phyloP scores from a whole-genome alignment of 2,113 vertebrate species.

The Gopherus flavomarginatus region DNA sequence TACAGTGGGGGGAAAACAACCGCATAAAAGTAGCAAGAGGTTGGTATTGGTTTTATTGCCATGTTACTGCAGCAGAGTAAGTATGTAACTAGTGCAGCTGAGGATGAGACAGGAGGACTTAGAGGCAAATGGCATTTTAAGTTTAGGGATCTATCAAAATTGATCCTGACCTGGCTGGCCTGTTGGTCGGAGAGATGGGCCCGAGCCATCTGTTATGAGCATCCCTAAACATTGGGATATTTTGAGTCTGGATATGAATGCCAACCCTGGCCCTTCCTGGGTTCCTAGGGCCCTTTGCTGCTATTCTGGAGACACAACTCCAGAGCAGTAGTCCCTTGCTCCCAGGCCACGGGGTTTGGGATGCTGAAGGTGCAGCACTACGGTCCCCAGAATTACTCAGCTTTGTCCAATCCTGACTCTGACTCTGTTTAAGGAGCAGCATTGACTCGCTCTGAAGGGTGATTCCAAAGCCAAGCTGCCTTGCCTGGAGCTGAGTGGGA shows the following conservation, averaged over 20 bases:
- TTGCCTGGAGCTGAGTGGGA: background rate
- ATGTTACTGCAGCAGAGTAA: background rate
- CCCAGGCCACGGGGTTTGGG: background rate
- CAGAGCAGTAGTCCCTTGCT: background rate
- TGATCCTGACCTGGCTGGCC: background rate
- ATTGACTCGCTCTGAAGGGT: accelerated
- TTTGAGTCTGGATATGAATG: background rate
- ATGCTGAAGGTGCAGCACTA: background rate
- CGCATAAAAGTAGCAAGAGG: background rate
- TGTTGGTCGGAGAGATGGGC: background rate
- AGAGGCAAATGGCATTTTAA: background rate
- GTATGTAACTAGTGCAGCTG: background rate
- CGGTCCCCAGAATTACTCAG: background rate
- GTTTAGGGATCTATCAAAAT: background rate
- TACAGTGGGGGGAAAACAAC: background rate
- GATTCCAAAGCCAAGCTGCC: background rate
- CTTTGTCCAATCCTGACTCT: background rate
- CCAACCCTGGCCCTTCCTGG: background rate
- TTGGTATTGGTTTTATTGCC: background rate
- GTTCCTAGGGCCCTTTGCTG: background rate
- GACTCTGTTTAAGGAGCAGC: background rate
- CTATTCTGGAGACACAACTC: background rate
- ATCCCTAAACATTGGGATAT: background rate
- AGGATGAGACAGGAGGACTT: accelerated
- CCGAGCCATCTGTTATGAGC: background rate